Base-by-base conservation (phyloP, 1,140 invertebrate genomes). In the Hetaerina americana region DNA sequence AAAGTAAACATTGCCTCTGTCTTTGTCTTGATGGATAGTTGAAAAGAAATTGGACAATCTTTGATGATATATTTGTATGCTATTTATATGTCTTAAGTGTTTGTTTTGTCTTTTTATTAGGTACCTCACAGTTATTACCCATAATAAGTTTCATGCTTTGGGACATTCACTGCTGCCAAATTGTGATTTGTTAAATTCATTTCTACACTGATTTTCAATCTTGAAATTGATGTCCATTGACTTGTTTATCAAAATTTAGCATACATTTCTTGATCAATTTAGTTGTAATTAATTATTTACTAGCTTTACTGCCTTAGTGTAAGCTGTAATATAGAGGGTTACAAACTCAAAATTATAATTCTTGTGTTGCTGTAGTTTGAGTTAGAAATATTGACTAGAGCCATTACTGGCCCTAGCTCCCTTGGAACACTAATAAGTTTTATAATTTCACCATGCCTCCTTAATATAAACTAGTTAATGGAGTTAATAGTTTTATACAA, bases 81-180 rank as follows among this genome's bases (percentile, higher is more conserved):
- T 18, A 68, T 68, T 70, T 49, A 31, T 73, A 31, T 66, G 57
- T 74, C 15, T 72, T 69, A 29, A 71, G 69, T 57, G 29, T 74
- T 72, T 74, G 73, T 72, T 75, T 75, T 74, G 71, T 75, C 71
- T 75, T 71, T 57, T 73, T 72, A 73, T 71, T 74, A 75, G 73
- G 74, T 75, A 49, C 72, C 18, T 71, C 40, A 66, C 49, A 66
- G 72, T 70, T 66, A 67, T 73, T 70, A 72, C 40, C 29, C 31
- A 57, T 69, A 40, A 68, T 73, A 70, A 73, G 69, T 71, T 72
- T 72, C 70, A 74, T 72, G 72, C 72, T 73, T 69, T 73, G 73
- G 73, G 68, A 66, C 70, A 71, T 67, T 73, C 75, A 76, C 75
- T 76, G 75, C 75, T 76, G 75, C 75, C 75, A 74, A 71, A 67